Percentiles rank a stretch among this genome's conserved stretches.
Conservation (phyloP, 2,888 invertebrate genomes). For the Hofmannophila pseudospretella region DNA sequence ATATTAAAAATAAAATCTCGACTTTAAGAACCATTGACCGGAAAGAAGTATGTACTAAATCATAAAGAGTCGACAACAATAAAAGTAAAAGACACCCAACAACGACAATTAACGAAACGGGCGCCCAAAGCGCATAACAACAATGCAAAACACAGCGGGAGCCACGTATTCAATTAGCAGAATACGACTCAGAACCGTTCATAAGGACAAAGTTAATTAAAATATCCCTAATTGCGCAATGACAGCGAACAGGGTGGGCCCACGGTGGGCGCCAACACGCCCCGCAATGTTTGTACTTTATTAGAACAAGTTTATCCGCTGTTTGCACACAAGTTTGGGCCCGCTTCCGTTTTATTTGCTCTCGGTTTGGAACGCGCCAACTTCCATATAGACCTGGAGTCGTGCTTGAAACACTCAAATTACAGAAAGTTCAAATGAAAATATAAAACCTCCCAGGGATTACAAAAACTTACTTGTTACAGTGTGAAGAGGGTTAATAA, state of each 20-base stretch:
- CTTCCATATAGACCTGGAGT: too few relatives aligned
- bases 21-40: too few relatives aligned
- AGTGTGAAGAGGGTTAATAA: too few relatives aligned
- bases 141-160: not conserved
- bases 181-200: conserved; percentile 7
- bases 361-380: conserved; percentile 33
- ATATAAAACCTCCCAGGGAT: too few relatives aligned
- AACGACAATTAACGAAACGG: too few relatives aligned
- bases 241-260: conserved; percentile 6
- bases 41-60: too few relatives aligned
- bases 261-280: conserved; percentile 33
- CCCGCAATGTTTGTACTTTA: conserved; percentile 67
- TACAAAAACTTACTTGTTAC: too few relatives aligned
- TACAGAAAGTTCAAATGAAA: too few relatives aligned
- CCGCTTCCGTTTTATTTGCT: conserved; percentile 43
- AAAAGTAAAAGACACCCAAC: too few relatives aligned
- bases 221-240: conserved; percentile 11
- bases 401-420: too few relatives aligned
- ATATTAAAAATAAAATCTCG: too few relatives aligned
- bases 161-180: conserved; percentile 10
- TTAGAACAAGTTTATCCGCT: conserved; percentile 57
- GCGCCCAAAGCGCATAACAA: not conserved
- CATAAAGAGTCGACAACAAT: not conserved
- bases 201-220: conserved; percentile 11
- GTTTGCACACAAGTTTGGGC: conserved; percentile 55